Evolutionary conservation across 2,113 vertebrate genomes (phyloP).

Genomic region (Aegithalos caudatus): DNA sequence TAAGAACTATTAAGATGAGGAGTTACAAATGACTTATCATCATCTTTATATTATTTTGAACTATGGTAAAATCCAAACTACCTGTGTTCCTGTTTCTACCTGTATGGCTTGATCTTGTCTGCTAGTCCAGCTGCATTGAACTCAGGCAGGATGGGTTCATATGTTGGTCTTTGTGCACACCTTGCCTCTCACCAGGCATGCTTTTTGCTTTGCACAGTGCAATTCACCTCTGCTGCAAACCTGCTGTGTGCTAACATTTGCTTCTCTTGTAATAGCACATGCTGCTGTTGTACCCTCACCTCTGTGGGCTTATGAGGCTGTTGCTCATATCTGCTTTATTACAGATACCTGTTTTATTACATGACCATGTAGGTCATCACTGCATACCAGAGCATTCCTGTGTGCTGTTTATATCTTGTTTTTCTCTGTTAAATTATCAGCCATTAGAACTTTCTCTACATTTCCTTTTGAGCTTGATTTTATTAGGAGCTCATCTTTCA

Average conservation of each 20-base stretch:
- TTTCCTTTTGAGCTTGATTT: constrained; percentile 17
- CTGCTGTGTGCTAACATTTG: background rate
- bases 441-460: background rate
- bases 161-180: background rate
- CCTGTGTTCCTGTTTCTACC: background rate
- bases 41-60: background rate
- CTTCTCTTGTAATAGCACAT: background rate
- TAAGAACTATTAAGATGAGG: background rate
- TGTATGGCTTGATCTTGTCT: background rate
- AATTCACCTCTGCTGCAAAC: background rate
- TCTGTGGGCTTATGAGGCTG: background rate
- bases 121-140: background rate
- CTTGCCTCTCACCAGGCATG: background rate
- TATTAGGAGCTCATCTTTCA: background rate
- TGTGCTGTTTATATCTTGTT: background rate
- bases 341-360: background rate
- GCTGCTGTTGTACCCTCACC: background rate
- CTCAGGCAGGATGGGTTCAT: background rate
- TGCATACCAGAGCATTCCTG: background rate
- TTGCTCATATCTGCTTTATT: background rate
- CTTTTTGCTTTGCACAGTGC: background rate
- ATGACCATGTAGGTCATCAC: background rate
- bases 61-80: background rate
- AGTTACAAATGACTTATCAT: background rate
- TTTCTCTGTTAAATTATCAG: background rate